phyloP scores from a whole-genome alignment of 2,113 vertebrate genomes.

The Rynchops niger region DNA sequence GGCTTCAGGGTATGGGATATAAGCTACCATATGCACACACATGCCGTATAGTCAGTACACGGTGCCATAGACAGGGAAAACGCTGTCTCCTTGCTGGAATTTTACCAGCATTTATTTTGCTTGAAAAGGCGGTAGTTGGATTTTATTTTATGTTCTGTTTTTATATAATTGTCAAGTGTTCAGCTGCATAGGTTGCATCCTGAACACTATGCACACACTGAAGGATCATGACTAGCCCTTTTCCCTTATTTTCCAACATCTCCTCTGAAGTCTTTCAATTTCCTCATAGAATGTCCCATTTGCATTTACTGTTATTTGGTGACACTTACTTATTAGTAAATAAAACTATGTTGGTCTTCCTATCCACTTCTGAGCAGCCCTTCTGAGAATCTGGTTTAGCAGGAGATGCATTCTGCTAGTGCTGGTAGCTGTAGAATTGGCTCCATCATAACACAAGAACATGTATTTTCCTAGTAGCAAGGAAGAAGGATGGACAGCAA shows the following conservation, averaged over 20 bases:
- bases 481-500: background rate
- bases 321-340: background rate
- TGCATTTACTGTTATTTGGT: background rate
- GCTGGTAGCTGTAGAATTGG: background rate
- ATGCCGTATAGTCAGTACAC: rapidly evolving
- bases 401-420: background rate
- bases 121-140: background rate
- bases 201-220: background rate
- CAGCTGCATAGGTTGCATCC: background rate
- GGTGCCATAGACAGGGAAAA: background rate
- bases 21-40: background rate
- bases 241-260: background rate
- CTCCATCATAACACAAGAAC: background rate
- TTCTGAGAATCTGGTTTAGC: background rate
- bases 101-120: background rate
- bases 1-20: background rate
- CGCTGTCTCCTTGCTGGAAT: background rate
- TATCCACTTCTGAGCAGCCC: background rate
- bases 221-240: background rate
- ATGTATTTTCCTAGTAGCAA: background rate
- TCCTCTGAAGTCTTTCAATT: background rate
- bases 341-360: background rate
- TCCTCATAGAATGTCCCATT: background rate
- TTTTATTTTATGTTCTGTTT: background rate
- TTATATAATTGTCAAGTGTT: background rate